Base-by-base conservation (phyloP, 2,888 invertebrate species). In the Andrena camellia region DNA sequence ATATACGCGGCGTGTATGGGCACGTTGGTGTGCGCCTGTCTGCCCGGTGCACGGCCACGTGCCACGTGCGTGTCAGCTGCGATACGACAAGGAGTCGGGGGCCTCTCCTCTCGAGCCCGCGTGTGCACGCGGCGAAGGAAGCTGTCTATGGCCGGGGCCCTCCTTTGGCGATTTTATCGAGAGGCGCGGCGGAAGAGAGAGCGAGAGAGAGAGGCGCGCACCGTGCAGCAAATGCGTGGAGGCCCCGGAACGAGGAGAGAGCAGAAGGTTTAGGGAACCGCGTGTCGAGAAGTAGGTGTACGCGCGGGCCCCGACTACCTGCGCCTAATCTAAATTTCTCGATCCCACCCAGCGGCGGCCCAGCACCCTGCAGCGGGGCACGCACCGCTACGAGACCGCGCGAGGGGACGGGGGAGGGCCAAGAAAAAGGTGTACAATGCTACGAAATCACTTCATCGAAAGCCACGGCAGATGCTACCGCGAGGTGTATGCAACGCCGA, bases 371-470 rank as follows among this genome's bases (percentile, higher is more conserved):
- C 64, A 87, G 86, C 80, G 78, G 77, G 81, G 42, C 80, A 76
- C 77, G 76, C 79, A 75, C 69, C 60, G 57, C 57, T 54, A 23
- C 63, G 68, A 20, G 75, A 48, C 54, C 20, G 35, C 50, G n/a
- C 48, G 31, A 10, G 57, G 29, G 64, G 75, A 50, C 60, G 48
- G 70, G n/a, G 63, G 62, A 48, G 70, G 71, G 67, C 66, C 52
- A 23, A 71, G 72, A 85, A 88, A 89, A 88, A 87, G 87, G 90
- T 88, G 84, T 76, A 88, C 90, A 86, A 87, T 87, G 86, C 88
- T 83, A 84, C 88, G 89, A 91, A 92, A 92, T 92, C 92, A 91
- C 92, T 92, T 92, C 90, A 91, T 92, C 92, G 90, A 89, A 88
- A 77, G 80, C 71, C 75, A 57, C 86, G 90, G 91, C 92, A 92